Conservation (phyloP, 2,888 invertebrate species). For the Parnassius apollo region DNA sequence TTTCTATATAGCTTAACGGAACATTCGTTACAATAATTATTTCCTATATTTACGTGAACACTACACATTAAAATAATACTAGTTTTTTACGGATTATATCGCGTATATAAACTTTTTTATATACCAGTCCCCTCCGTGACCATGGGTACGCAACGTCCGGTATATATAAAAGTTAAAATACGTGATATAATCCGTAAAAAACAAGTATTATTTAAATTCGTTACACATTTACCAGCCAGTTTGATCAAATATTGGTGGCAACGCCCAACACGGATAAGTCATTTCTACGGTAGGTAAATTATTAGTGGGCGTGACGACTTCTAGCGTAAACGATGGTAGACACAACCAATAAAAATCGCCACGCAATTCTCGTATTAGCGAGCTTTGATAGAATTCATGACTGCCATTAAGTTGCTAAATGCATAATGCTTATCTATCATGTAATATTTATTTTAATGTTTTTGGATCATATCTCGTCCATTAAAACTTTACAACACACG, state of each 20-base stretch:
- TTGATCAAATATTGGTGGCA: background rate
- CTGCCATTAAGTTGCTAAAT: slow-evolving; percentile 18
- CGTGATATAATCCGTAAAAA: too few relatives aligned
- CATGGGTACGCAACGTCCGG: too few relatives aligned
- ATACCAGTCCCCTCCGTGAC: too few relatives aligned
- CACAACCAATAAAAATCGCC: slow-evolving; percentile 48
- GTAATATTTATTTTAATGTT: slow-evolving; percentile 15
- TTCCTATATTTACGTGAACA: too few relatives aligned
- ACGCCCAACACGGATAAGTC: background rate
- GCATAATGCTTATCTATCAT: slow-evolving; percentile 19
- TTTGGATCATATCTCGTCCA: background rate
- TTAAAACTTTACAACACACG: background rate
- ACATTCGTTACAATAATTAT: too few relatives aligned
- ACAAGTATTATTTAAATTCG: too few relatives aligned
- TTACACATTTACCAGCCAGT: background rate
- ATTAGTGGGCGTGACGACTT: slow-evolving; percentile 48
- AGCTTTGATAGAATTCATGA: slow-evolving; percentile 13
- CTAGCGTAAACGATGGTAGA: slow-evolving; percentile 41
- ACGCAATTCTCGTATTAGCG: slow-evolving; percentile 69
- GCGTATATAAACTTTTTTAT: too few relatives aligned
- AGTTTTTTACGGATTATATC: too few relatives aligned
- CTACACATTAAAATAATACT: too few relatives aligned
- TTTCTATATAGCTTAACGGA: too few relatives aligned
- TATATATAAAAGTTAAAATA: too few relatives aligned
- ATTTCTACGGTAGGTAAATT: slow-evolving; percentile 32